Evolutionary conservation across 2,113 vertebrate genomes (phyloP), one percentile per base, ranked within the genome.

Genomic region (Corythoichthys intestinalis): DNA sequence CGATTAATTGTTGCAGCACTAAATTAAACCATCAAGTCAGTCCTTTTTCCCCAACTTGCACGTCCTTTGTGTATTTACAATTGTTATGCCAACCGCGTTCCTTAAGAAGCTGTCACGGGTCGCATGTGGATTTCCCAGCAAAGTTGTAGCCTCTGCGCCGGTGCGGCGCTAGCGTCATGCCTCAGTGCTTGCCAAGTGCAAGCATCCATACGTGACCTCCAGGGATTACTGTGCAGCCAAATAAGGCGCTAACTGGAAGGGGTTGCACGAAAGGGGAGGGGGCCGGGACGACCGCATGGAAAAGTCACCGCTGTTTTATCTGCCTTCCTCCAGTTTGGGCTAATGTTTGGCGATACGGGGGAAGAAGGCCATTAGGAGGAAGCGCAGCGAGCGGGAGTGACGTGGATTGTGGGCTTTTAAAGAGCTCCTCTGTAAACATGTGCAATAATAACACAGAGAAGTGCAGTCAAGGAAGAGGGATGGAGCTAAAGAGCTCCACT

Each of bases 231-330:
- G 76, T 78, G 88, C 94, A 83, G 89, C 95, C 95, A 94, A 93
- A 95, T 92, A 96, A 94, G 94, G 95, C 69, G 83, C 72, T 88
- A 91, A 92, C 83, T 89, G 84, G 63, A 89, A 86, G 90, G 92
- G 91, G 56, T 12, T 56, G 53, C n/a, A 2, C 9, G 34, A 8
- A 6, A 12, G 4, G 12, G 20, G 53, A 7, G 20, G 28, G 53
- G 20, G n/a, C 8, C n/a, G 20, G 53, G 20, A 11, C 1, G 12
- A 58, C 20, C 34, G 13, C 2, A 2, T 35, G 34, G 13, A 58
- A 58, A 58, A 58, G 56, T 58, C 56, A 77, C 67, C 81, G 73
- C 71, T 71, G 81, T 69, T 89, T 89, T 83, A 90, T 90, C 90
- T 89, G 78, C 69, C 71, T 28, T 28, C 69, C 71, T 79, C 75